phyloP scores from a whole-genome alignment of 2,797 vertebrate genomes.

The Siniperca scherzeri region DNA sequence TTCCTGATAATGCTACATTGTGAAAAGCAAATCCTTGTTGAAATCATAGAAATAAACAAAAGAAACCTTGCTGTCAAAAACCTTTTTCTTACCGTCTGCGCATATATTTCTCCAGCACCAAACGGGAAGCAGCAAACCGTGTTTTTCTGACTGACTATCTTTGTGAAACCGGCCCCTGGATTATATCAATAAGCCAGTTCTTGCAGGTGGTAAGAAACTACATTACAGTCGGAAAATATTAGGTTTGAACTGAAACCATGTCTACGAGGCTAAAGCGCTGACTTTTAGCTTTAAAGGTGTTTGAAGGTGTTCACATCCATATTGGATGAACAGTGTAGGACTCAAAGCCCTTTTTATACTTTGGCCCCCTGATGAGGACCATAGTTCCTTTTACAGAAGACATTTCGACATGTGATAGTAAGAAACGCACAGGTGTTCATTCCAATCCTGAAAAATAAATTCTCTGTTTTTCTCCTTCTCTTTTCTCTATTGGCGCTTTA shows the following conservation, averaged over 20 bases:
- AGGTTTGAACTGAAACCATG: not conserved
- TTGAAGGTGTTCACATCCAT: not conserved
- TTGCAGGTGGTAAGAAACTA: not conserved
- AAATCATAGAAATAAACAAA: too few species aligned
- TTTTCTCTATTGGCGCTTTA: not conserved
- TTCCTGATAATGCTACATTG: too few species aligned
- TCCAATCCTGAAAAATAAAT: not conserved
- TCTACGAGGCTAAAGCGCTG: too few species aligned
- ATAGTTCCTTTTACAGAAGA: not conserved
- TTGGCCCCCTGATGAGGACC: not conserved
- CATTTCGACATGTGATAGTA: not conserved
- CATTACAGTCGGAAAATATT: not conserved
- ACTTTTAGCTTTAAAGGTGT: not conserved
- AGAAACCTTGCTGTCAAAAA: too few species aligned
- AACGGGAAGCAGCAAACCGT: too few species aligned
- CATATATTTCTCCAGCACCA: too few species aligned
- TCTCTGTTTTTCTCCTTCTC: not conserved
- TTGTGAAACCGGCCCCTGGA: not conserved
- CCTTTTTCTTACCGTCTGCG: too few species aligned
- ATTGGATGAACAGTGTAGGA: not conserved
- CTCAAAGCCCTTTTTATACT: not conserved
- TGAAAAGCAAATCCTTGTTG: too few species aligned
- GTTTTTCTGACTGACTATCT: too few species aligned
- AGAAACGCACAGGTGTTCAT: not conserved
- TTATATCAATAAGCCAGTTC: not conserved